Evolutionary conservation across 2,888 invertebrate species (phyloP), one percentile per base, ranked within the genome.

Genomic region (Pseudanteris insignis): DNA sequence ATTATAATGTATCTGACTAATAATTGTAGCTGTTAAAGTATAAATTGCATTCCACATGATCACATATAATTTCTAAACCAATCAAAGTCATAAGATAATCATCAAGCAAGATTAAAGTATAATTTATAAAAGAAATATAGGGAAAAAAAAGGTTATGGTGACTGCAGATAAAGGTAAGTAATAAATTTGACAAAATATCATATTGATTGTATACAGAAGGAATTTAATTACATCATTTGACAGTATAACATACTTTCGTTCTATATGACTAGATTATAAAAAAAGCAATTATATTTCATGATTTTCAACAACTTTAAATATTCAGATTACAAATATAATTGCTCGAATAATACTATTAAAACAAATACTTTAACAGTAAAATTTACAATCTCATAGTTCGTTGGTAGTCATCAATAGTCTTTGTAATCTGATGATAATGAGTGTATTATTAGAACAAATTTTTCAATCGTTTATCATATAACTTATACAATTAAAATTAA

Each of bases 191-290:
- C n/a, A n/a, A n/a, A n/a, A n/a, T n/a, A n/a, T n/a, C n/a, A n/a
- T n/a, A n/a, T n/a, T 38, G 15, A 43, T 65, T 50, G 53, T 69
- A 66, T 70, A 72, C 65, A 67, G 69, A 72, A 71, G 67, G 68
- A 72, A 72, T 74, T 71, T 73, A 72, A 70, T 71, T 68, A 71
- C 67, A 69, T 67, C 71, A 71, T 71, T 64, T 63, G 58, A 66
- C 65, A 70, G 64, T 73, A 70, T 68, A 73, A 75, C 71, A 74
- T 70, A 71, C 51, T 64, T 62, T 67, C 68, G 70, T 69, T 75
- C 72, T 76, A 76, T 68, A 63, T 77, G 77, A 77, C 76, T 78
- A 78, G 76, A 78, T 76, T 72, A 77, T 76, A 72, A 74, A 73
- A 71, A 71, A 74, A 75, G 70, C 72, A 54, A 46, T 54, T 46